Conservation (phyloP, 2,113 vertebrate species). For the Hylia prasina region DNA sequence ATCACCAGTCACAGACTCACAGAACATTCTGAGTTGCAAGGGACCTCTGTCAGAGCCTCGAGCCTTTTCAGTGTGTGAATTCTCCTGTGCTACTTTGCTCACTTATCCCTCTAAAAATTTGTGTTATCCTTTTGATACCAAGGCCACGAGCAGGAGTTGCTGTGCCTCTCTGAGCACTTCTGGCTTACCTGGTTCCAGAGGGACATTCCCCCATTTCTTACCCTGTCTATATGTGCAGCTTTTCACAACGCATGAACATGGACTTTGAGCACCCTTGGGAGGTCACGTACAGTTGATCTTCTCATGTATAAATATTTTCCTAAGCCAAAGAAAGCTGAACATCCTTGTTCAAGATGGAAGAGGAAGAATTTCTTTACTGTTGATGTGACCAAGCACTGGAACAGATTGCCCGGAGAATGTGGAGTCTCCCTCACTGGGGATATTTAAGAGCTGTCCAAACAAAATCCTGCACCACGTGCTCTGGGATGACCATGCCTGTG, state of each 20-base stretch:
- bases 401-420: too few relatives aligned
- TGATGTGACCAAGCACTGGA: not conserved
- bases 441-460: not conserved
- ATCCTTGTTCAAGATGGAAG: too few relatives aligned
- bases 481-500: not conserved
- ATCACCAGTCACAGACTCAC: not conserved
- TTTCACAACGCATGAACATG: not conserved
- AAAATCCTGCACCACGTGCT: not conserved
- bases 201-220: not conserved
- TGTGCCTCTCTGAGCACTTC: not conserved
- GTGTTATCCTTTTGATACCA: not conserved
- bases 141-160: not conserved
- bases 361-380: not conserved
- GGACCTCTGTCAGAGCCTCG: not conserved
- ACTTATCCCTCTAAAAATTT: not conserved
- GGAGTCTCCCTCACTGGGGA: not conserved
- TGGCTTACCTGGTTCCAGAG: not conserved
- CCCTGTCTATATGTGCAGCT: rapidly evolving
- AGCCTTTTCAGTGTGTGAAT: not conserved
- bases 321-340: not conserved
- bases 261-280: not conserved
- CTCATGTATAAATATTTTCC: not conserved
- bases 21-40: not conserved
- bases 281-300: not conserved
- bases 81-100: not conserved